phyloP scores from a whole-genome alignment of 1,140 invertebrate genomes.

The Diorhabda elongata region DNA sequence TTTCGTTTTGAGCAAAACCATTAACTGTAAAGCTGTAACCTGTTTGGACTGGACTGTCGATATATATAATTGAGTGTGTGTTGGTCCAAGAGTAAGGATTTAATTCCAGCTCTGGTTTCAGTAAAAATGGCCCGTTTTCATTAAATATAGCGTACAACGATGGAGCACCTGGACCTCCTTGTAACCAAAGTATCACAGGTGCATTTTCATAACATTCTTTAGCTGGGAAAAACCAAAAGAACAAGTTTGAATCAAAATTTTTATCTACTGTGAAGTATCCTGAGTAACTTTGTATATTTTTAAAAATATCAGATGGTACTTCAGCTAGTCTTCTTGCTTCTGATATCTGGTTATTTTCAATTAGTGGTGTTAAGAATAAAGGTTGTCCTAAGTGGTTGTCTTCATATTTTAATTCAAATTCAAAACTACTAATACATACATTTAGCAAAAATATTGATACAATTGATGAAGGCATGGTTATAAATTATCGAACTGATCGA shows the following conservation, averaged over 20 bases:
- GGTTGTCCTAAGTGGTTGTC: constrained; percentile 33
- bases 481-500: too few relatives aligned
- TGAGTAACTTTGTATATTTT: constrained; percentile 49
- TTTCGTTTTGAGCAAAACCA: constrained; percentile 64
- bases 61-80: constrained; percentile 70
- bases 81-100: constrained; percentile 53
- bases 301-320: constrained; percentile 27
- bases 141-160: constrained; percentile 69
- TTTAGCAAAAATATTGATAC: too few relatives aligned
- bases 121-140: constrained; percentile 61
- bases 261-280: constrained; percentile 71
- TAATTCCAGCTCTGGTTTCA: constrained; percentile 48
- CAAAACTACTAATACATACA: too few relatives aligned
- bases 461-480: too few relatives aligned
- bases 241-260: constrained; percentile 62
- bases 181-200: constrained; percentile 70
- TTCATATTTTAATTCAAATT: background rate
- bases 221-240: constrained; percentile 75
- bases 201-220: constrained; percentile 48
- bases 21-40: constrained; percentile 69
- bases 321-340: constrained; percentile 35
- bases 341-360: constrained; percentile 49
- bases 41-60: constrained; percentile 84
- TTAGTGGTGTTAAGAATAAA: constrained; percentile 53
- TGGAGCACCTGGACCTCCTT: constrained; percentile 68